Percentiles rank a stretch among this genome's conserved stretches.
Conservation (phyloP, 2,888 invertebrate species). For the Macrostomum cliftonense region DNA sequence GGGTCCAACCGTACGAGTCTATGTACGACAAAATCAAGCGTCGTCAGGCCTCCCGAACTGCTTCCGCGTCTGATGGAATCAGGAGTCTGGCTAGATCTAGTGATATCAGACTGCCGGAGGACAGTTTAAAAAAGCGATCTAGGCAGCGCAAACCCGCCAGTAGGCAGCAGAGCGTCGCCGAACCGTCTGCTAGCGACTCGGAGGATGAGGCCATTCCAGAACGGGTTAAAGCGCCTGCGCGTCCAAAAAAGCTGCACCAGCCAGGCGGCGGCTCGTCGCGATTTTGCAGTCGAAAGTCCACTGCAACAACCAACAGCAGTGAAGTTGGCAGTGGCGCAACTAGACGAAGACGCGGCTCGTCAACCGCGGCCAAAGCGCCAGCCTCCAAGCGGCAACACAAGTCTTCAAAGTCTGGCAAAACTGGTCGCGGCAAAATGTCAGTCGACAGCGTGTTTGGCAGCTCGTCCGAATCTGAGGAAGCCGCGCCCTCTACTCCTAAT, state of each 20-base stretch:
- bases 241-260: neutral
- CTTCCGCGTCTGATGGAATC: constrained; percentile 9
- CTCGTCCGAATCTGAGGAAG: no score
- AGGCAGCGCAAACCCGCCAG: neutral
- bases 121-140: neutral
- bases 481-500: no score
- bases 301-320: no score
- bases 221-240: neutral
- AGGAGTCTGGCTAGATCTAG: neutral
- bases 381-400: no score
- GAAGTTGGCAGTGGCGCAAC: no score
- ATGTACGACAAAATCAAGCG: constrained; percentile 68
- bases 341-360: no score
- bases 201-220: constrained; percentile 8
- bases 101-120: neutral
- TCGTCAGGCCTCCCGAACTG: constrained; percentile 8
- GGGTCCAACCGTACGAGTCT: constrained; percentile 70
- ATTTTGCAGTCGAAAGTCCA: no score
- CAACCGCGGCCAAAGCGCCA: no score
- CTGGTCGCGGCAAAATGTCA: no score
- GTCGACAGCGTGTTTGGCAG: no score
- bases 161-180: neutral
- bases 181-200: constrained; percentile 10
- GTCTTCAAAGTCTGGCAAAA: no score
- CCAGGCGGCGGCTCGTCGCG: neutral